A percentile compares a stretch with the other conserved stretches of the same genome.
Evolutionary conservation across 2,888 invertebrate genomes (phyloP).

Genomic region (Drosophila nigritarsus): DNA sequence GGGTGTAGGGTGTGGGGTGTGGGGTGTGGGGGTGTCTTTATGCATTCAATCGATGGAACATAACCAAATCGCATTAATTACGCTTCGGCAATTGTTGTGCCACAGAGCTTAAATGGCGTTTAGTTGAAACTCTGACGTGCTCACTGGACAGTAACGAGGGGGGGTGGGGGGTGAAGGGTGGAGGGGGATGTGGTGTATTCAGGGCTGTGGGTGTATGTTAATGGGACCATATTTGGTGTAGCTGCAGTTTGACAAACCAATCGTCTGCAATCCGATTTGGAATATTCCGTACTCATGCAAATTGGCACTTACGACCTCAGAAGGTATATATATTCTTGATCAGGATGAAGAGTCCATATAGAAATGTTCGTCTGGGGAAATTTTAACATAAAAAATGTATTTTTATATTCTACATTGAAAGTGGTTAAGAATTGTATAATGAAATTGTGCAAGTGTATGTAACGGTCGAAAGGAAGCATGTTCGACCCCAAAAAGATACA

Average conservation of each 20-base stretch:
- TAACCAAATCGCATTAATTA: constrained; percentile 78
- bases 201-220: too few species aligned
- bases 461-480: background rate
- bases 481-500: background rate
- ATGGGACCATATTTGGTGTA: background rate
- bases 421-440: background rate
- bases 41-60: constrained; percentile 69
- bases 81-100: constrained; percentile 78
- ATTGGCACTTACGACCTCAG: background rate
- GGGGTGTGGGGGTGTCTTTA: background rate
- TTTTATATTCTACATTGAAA: background rate
- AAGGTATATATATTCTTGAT: background rate
- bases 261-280: background rate
- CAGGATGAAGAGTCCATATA: background rate
- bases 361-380: background rate
- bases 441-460: background rate
- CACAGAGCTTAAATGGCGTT: constrained; percentile 67
- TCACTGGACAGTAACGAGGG: background rate
- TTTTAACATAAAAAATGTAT: background rate
- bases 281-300: too few species aligned
- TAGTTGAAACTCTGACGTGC: constrained; percentile 37
- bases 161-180: too few species aligned
- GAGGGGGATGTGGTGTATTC: background rate
- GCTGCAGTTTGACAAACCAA: background rate
- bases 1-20: background rate